phyloP scores from a whole-genome alignment of 2,797 vertebrate species.

The Sebastes kiyomatsui region DNA sequence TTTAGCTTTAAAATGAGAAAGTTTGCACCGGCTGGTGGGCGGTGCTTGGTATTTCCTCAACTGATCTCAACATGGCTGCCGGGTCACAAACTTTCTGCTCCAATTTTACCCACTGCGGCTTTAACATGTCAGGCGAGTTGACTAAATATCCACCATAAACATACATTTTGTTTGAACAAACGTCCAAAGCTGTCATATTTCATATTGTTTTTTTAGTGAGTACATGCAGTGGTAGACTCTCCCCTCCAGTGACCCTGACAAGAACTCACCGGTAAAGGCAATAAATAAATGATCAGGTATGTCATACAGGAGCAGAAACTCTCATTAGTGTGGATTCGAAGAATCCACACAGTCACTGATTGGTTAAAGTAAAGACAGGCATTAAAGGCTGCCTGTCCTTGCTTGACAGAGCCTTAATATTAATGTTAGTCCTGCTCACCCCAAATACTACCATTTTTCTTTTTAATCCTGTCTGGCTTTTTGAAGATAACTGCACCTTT shows the following conservation, averaged over 20 bases:
- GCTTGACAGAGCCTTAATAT: slow-evolving; percentile 42
- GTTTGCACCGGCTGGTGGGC: neutral
- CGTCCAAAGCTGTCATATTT: neutral
- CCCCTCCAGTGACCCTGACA: slow-evolving; percentile 20
- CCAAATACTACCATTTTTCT: slow-evolving; percentile 48
- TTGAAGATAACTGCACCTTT: slow-evolving; percentile 75
- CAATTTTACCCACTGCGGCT: too few species aligned
- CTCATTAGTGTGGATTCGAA: slow-evolving; percentile 15
- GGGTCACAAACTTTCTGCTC: too few species aligned
- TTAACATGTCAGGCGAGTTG: neutral
- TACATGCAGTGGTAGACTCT: neutral
- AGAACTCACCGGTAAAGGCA: neutral
- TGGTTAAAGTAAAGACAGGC: slow-evolving; percentile 32
- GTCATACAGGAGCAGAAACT: neutral
- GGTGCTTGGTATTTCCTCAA: too few species aligned
- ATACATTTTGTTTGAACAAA: neutral
- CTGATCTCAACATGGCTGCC: too few species aligned
- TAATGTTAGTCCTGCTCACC: slow-evolving; percentile 30
- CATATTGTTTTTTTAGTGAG: neutral
- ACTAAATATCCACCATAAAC: neutral
- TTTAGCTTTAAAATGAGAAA: too few species aligned
- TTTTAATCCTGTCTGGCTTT: slow-evolving; percentile 65
- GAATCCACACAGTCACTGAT: slow-evolving; percentile 20
- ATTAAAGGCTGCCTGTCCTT: slow-evolving; percentile 53
- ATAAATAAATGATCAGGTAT: slow-evolving; percentile 46